phyloP scores from a whole-genome alignment of 1,140 invertebrate genomes.

The Whitmania pigra region DNA sequence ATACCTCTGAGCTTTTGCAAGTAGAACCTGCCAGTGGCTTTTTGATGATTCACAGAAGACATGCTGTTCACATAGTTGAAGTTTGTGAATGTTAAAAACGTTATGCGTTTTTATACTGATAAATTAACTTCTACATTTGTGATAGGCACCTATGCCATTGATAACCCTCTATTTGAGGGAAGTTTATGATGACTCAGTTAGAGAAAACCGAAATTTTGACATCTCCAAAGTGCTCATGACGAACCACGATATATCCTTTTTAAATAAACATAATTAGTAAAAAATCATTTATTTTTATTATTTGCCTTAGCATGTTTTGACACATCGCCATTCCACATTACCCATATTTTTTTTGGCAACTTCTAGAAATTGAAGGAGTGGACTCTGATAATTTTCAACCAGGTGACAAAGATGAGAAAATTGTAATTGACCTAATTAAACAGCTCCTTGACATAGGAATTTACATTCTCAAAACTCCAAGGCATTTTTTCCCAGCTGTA shows the following conservation, averaged over 20 bases:
- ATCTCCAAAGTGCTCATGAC: constrained; percentile 2
- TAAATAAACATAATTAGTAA: background rate
- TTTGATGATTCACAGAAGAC: constrained; percentile 10
- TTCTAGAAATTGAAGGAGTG: constrained; percentile 8
- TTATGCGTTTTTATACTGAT: background rate
- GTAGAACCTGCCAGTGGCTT: background rate
- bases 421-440: constrained; percentile 1
- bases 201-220: constrained; percentile 2
- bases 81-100: background rate
- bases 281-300: background rate
- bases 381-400: constrained; percentile 11
- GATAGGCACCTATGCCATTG: background rate
- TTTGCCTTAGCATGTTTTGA: background rate
- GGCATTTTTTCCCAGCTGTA: background rate
- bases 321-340: constrained; percentile 9
- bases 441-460: background rate
- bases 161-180: constrained; percentile 2
- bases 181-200: background rate
- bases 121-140: background rate
- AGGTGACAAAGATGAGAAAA: constrained; percentile 9
- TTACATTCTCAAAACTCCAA: constrained; percentile 4
- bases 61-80: constrained; percentile 6
- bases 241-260: constrained; percentile 5
- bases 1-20: background rate
- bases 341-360: constrained; percentile 6